A percentile compares a stretch with the other conserved stretches of the same genome.
phyloP scores from a whole-genome alignment of 2,888 invertebrate species.

The Sarcophaga caerulescens region DNA sequence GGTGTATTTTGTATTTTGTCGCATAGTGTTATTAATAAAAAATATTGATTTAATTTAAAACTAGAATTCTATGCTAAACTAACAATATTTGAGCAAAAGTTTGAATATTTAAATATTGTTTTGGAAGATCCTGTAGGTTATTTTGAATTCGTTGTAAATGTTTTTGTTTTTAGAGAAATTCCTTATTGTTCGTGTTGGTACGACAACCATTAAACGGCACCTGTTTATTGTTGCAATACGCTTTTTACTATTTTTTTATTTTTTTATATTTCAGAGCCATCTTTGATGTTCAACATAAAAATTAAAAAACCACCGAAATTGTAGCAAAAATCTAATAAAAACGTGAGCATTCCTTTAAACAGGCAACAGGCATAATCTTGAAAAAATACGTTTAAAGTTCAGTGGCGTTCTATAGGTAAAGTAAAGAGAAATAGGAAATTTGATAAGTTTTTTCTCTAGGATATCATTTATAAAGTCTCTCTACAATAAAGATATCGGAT shows the following conservation, averaged over 20 bases:
- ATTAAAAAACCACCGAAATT: conserved; percentile 62
- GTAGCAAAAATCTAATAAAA: conserved; percentile 65
- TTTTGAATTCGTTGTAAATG: conserved; percentile 8
- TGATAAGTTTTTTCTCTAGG: too few species aligned
- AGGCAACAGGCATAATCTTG: conserved; percentile 46
- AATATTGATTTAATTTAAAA: too few species aligned
- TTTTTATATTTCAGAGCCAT: neutral
- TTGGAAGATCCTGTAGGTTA: neutral
- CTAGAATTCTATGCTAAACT: too few species aligned
- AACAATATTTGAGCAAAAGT: too few species aligned
- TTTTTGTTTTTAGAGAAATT: conserved; percentile 45
- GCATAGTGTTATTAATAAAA: too few species aligned
- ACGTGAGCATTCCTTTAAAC: conserved; percentile 65
- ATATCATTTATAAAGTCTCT: too few species aligned
- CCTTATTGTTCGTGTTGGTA: conserved; percentile 20
- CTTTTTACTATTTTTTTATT: conserved; percentile 4
- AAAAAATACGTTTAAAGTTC: conserved; percentile 29
- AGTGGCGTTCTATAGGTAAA: conserved; percentile 1
- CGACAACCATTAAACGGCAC: conserved; percentile 62
- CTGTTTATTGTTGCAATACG: conserved; percentile 62
- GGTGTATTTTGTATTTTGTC: too few species aligned
- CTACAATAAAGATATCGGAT: too few species aligned
- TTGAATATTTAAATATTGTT: neutral
- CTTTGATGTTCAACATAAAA: conserved; percentile 43
- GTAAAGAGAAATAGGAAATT: too few species aligned